Evolutionary conservation across 2,888 invertebrate genomes (phyloP).

Genomic region (Theretra japonica): DNA sequence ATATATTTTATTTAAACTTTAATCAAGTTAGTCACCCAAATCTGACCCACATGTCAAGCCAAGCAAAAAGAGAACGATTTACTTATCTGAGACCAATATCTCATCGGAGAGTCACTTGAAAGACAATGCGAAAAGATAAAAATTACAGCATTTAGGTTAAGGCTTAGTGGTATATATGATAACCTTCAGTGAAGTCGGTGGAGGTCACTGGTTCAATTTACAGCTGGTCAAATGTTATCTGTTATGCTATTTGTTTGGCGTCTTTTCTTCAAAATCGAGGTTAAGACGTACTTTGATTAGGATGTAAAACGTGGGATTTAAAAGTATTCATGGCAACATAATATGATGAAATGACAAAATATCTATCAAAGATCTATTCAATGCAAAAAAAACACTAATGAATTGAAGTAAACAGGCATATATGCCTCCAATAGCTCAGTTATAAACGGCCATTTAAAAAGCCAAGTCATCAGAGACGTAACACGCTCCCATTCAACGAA

Average conservation of each 20-base stretch:
- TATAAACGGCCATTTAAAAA: neutral
- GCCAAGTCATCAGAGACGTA: neutral
- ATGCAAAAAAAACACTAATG: too few species aligned
- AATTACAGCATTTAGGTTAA: conserved; percentile 6
- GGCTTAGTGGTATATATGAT: neutral
- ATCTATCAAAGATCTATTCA: too few species aligned
- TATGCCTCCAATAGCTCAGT: neutral
- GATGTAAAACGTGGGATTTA: too few species aligned
- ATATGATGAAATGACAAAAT: too few species aligned
- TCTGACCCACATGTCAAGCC: neutral
- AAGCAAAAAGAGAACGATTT: conserved; percentile 1
- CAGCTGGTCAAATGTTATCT: neutral
- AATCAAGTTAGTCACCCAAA: neutral
- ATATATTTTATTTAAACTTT: too few species aligned
- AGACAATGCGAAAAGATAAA: neutral
- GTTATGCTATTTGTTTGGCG: neutral
- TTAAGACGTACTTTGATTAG: neutral
- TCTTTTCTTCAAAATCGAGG: too few species aligned
- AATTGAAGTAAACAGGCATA: too few species aligned
- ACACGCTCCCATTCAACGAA: neutral
- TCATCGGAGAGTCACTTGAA: neutral
- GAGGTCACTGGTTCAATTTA: neutral
- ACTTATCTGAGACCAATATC: neutral
- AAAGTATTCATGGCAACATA: too few species aligned
- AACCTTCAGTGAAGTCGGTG: neutral